Conservation (phyloP, 2,888 invertebrate species). For the Agrilus mali region DNA sequence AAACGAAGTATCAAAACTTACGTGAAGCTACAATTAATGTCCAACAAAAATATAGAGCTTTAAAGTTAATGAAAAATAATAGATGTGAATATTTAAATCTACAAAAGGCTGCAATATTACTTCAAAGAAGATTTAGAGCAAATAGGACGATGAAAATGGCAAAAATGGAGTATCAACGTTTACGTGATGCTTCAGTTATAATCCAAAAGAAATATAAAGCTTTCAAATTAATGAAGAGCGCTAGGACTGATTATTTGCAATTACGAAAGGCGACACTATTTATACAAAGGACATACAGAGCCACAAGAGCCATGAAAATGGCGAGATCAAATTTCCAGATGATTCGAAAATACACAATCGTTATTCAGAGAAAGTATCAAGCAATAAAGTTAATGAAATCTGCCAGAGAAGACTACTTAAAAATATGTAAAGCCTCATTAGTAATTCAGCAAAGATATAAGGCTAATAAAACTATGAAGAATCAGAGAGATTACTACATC, state of each 20-base stretch:
- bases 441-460: slow-evolving; percentile 30
- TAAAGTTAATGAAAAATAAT: slow-evolving; percentile 25
- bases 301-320: slow-evolving; percentile 27
- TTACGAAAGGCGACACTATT: slow-evolving; percentile 25
- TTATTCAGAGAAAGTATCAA: slow-evolving; percentile 4
- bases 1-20: slow-evolving; percentile 23
- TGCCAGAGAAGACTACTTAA: background rate
- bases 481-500: slow-evolving; percentile 29
- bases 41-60: slow-evolving; percentile 34
- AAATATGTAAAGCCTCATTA: slow-evolving; percentile 14
- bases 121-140: slow-evolving; percentile 34
- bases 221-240: slow-evolving; percentile 9
- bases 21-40: slow-evolving; percentile 26
- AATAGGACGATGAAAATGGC: slow-evolving; percentile 10
- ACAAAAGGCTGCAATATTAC: slow-evolving; percentile 27
- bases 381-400: background rate
- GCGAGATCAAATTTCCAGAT: slow-evolving; percentile 30
- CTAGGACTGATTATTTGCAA: slow-evolving; percentile 22
- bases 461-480: slow-evolving; percentile 25
- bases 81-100: slow-evolving; percentile 24
- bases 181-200: slow-evolving; percentile 4
- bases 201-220: slow-evolving; percentile 32
- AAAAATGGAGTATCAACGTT: slow-evolving; percentile 6
- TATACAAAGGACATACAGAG: slow-evolving; percentile 34
- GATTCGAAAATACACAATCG: slow-evolving; percentile 28